Conservation (phyloP, 2,888 invertebrate genomes). For the Cistogaster globosa region DNA sequence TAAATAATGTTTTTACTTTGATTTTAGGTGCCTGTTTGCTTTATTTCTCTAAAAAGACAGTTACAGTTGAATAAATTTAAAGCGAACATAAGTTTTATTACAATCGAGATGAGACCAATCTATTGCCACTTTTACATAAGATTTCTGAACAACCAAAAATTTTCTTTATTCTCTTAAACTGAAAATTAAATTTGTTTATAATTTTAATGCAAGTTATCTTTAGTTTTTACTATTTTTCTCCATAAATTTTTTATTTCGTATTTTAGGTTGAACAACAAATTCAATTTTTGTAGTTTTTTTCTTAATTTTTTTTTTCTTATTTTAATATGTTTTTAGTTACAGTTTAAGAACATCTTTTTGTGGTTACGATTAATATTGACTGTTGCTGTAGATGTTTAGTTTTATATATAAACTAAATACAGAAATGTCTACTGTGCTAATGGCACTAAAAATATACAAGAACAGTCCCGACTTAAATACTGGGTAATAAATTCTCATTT, state of each 20-base stretch:
- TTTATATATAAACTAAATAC: slow-evolving; percentile 26
- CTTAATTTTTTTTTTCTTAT: background rate
- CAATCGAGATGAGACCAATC: too few species aligned
- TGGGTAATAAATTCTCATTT: slow-evolving; percentile 69
- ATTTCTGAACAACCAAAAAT: background rate
- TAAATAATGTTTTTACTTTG: slow-evolving; percentile 1
- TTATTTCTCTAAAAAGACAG: background rate
- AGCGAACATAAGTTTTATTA: background rate
- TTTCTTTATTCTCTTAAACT: background rate
- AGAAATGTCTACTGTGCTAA: slow-evolving; percentile 38
- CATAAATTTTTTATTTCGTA: background rate
- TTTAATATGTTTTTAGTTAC: background rate
- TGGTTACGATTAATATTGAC: background rate
- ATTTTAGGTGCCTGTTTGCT: background rate
- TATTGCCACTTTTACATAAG: too few species aligned
- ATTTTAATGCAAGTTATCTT: too few species aligned
- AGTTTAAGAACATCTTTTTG: slow-evolving; percentile 6
- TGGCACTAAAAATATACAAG: slow-evolving; percentile 28
- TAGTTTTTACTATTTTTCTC: background rate
- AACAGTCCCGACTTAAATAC: slow-evolving; percentile 60
- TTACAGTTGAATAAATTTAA: background rate
- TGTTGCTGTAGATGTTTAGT: slow-evolving; percentile 26
- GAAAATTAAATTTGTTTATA: background rate
- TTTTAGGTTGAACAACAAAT: slow-evolving; percentile 62
- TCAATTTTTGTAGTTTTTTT: slow-evolving; percentile 47